Conservation (phyloP, 2,797 vertebrate species). For the Semaprochilodus insignis region DNA sequence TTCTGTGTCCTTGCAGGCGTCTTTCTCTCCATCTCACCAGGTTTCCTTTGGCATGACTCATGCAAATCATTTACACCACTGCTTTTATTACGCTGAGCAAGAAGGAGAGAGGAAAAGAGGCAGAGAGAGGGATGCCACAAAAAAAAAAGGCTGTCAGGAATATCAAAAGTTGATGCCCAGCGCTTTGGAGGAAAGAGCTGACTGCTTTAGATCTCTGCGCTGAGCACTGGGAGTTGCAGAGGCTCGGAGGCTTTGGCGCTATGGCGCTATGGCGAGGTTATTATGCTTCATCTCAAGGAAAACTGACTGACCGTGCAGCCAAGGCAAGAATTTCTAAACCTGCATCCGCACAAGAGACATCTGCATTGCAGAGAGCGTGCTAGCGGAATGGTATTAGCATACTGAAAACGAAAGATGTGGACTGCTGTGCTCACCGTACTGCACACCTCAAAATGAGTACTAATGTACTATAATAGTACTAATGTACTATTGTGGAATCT, state of each 20-base stretch:
- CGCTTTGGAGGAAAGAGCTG: slow-evolving; percentile 11
- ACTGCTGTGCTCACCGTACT: background rate
- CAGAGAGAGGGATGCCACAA: background rate
- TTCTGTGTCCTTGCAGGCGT: slow-evolving; percentile 1
- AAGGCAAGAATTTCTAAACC: background rate
- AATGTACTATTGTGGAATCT: background rate
- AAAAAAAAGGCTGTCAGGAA: slow-evolving; percentile 13
- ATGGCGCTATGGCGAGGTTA: background rate
- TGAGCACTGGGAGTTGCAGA: background rate
- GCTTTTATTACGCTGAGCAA: slow-evolving; percentile 51
- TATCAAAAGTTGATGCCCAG: slow-evolving; percentile 15
- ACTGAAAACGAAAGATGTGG: background rate
- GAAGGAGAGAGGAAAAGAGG: background rate
- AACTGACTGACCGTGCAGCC: background rate
- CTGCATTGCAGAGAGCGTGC: slow-evolving; percentile 34
- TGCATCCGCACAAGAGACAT: slow-evolving; percentile 3
- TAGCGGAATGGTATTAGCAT: slow-evolving; percentile 7
- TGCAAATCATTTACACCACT: slow-evolving; percentile 29
- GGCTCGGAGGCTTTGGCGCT: background rate
- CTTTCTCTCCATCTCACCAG: slow-evolving; percentile 33
- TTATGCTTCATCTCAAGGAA: background rate
- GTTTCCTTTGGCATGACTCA: slow-evolving; percentile 69
- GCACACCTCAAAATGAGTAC: background rate
- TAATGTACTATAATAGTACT: background rate
- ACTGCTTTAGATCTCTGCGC: slow-evolving; percentile 22